Evolutionary conservation across 2,888 invertebrate genomes (phyloP), one percentile per base, ranked within the genome.

Genomic region (Dascillus cervinus): DNA sequence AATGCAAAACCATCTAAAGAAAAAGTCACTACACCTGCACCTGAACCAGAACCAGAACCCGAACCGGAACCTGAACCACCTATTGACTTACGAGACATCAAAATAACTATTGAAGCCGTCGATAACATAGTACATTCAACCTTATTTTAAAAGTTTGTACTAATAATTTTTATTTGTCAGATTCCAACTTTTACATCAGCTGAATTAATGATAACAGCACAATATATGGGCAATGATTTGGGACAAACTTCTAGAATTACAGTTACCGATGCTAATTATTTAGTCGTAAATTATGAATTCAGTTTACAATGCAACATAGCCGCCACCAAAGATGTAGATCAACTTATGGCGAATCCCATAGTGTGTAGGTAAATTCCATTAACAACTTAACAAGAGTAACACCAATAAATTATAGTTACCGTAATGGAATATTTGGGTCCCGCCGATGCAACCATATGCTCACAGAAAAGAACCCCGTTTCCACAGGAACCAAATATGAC

Each of bases 391-490:
- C 17, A 4, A 6, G 17, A 17, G 4, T 17, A 17, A 6, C 4
- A 17, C 8, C 17, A 6, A 4, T 17, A 17, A 17, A 17, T 17
- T 17, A 14, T 26, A 56, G 54, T 60, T 34, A 49, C 49, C 8
- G 40, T 53, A 5, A 40, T 40, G 11, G 56, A 57, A 45, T 37
- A 39, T 13, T 34, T 41, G 3, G 53, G 55, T 4, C 40, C 44
- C 6, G 34, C 47, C 3, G 53, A 55, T 32, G 20, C 32, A 3
- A 32, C 30, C 11, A 21, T 52, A 11, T 46, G 50, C 27, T 46
- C 51, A 11, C 40, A 37, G 24, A 25, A 30, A n/a, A 33, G 34
- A 22, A 40, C 43, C 3, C 26, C 36, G 17, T 14, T 28, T 12
- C 15, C 22, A 3, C 15, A 22, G 4, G 33, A 30, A 4, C 26